phyloP scores from a whole-genome alignment of 2,797 vertebrate species.

The Tragelaphus eurycerus region DNA sequence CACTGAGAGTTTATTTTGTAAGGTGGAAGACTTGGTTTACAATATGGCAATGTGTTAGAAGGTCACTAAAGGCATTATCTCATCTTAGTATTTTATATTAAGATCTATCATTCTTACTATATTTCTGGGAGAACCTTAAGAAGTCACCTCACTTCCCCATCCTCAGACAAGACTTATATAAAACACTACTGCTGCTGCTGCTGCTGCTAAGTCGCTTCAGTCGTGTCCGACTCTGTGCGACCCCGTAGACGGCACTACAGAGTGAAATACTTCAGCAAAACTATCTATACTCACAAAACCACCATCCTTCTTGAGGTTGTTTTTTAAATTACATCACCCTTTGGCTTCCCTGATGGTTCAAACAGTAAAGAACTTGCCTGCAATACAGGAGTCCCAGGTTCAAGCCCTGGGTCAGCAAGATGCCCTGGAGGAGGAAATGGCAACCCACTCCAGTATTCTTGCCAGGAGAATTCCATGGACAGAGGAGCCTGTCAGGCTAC shows the following conservation, averaged over 20 bases:
- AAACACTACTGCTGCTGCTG: neutral
- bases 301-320: neutral
- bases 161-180: neutral
- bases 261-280: neutral
- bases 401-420: neutral
- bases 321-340: neutral
- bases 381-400: neutral
- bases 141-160: neutral
- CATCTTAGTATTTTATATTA: neutral
- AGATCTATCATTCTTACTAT: neutral
- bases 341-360: neutral
- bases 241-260: too few species aligned
- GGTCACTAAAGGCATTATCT: neutral
- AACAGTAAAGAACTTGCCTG: neutral
- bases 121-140: neutral
- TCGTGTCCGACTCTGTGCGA: too few species aligned
- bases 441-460: neutral
- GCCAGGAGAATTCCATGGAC: neutral
- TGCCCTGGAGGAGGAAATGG: neutral
- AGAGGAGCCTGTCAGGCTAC: neutral
- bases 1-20: neutral
- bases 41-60: neutral
- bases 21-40: neutral
- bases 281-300: neutral
- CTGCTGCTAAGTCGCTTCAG: too few species aligned